Conservation (phyloP, 2,888 invertebrate species). For the Agrochola litura region DNA sequence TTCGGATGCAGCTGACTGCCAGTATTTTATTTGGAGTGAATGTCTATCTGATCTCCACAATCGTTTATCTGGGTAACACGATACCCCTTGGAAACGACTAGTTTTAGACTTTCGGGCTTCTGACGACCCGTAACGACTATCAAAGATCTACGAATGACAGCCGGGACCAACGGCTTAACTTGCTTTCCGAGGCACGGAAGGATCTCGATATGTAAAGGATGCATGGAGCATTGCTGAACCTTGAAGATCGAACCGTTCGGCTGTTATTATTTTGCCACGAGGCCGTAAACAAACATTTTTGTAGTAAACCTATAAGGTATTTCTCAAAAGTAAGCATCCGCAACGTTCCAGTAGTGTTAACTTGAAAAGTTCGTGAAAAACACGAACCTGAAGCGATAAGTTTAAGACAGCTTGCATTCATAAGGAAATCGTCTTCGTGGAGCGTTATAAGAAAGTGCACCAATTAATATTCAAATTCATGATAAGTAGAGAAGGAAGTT, state of each 20-base stretch:
- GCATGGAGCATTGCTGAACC: no score
- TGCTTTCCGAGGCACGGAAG: no score
- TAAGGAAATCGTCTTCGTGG: background rate
- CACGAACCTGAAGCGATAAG: background rate
- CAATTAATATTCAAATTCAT: background rate
- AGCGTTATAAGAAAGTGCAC: background rate
- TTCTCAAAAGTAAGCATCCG: background rate
- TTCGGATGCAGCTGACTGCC: background rate
- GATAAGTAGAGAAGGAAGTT: background rate
- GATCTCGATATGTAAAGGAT: no score
- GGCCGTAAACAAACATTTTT: no score
- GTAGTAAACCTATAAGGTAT: no score
- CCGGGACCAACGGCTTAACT: no score
- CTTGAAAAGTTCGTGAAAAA: background rate
- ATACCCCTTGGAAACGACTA: background rate
- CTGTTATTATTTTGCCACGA: no score
- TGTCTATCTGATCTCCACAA: background rate
- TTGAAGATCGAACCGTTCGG: no score
- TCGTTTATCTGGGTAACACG: background rate
- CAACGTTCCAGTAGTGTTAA: no score
- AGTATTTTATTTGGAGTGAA: background rate
- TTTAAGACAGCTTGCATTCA: background rate
- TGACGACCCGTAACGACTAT: background rate
- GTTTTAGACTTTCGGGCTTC: background rate
- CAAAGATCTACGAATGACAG: background rate